These are phyloP conservation scores for Pyrgus malvae DNA, from an alignment of 2,888 invertebrate genomes.

Conservation along the genomic window DNA sequence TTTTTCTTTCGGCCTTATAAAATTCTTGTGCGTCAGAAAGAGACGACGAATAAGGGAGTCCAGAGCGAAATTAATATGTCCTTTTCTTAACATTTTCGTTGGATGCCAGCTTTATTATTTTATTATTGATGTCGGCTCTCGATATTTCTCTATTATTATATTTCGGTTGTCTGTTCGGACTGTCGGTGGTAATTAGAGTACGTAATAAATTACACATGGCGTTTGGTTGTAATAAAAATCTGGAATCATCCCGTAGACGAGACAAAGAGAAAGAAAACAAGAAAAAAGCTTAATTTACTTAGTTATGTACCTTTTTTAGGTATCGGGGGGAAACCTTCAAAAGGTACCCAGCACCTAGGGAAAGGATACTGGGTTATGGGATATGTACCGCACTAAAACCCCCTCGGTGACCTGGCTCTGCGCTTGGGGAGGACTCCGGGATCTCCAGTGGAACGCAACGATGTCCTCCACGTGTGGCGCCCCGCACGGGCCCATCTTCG, in stretches of 20 bases:
- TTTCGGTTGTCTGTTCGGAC: slow-evolving; percentile 39
- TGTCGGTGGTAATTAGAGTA: slow-evolving; percentile 40
- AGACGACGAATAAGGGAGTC: slow-evolving; percentile 52
- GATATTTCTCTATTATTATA: slow-evolving; percentile 57
- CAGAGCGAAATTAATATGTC: slow-evolving; percentile 76
- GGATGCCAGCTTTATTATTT: slow-evolving; percentile 70
- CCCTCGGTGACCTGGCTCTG: no score
- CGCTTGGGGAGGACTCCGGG: no score
- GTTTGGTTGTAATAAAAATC: neutral
- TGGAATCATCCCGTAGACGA: neutral
- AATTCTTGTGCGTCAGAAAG: slow-evolving; percentile 39
- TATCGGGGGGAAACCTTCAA: no score
- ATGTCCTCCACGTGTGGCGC: no score
- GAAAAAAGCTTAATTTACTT: slow-evolving; percentile 49
- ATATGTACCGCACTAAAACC: no score
- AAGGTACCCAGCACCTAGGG: no score
- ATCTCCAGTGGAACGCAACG: no score
- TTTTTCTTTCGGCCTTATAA: slow-evolving; percentile 34
- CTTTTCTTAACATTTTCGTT: slow-evolving; percentile 69
- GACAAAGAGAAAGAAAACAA: neutral
- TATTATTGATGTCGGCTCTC: slow-evolving; percentile 65
- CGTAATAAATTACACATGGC: slow-evolving; percentile 23
- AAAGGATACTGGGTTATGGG: no score
- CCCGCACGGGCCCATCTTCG: no score
- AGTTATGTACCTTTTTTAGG: no score